phyloP scores from a whole-genome alignment of 2,797 vertebrate genomes.

The Myoxocephalus aenaeus region DNA sequence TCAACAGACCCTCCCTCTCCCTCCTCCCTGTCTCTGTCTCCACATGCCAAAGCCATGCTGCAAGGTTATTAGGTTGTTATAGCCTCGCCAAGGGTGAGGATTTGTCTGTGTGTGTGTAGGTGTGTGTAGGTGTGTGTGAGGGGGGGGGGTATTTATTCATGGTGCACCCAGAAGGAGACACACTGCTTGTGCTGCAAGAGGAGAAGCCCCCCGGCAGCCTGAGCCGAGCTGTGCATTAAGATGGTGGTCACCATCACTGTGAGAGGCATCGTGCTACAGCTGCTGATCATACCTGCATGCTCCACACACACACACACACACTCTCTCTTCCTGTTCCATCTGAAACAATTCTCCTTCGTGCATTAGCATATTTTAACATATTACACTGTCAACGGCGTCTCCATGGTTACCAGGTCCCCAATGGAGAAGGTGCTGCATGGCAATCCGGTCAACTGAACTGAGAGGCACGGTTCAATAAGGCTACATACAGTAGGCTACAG shows the following conservation, averaged over 20 bases:
- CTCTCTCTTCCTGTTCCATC: background rate
- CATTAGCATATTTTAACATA: conserved; percentile 61
- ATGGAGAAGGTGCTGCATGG: conserved; percentile 48
- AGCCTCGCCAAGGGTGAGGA: conserved; percentile 28
- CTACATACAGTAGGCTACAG: background rate
- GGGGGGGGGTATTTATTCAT: conserved; percentile 19
- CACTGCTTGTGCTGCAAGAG: conserved; percentile 21
- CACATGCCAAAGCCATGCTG: conserved; percentile 74
- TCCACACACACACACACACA: background rate
- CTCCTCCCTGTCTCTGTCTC: conserved; percentile 42
- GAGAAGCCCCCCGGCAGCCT: conserved; percentile 24
- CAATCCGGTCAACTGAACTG: conserved; percentile 17
- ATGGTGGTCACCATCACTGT: conserved; percentile 40
- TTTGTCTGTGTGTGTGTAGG: background rate
- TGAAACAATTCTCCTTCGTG: conserved; percentile 15
- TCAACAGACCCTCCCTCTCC: conserved; percentile 81
- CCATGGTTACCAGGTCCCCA: conserved; percentile 67
- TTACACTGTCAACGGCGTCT: conserved; percentile 54
- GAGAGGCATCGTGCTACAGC: conserved; percentile 35
- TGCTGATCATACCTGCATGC: conserved; percentile 41
- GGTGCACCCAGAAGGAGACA: conserved; percentile 16
- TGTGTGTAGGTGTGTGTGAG: background rate
- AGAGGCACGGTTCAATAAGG: conserved; percentile 25
- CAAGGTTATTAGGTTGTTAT: conserved; percentile 54
- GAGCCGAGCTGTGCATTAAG: conserved; percentile 32